phyloP scores from a whole-genome alignment of 2,797 vertebrate species.

The Microctenopoma lineatum region DNA sequence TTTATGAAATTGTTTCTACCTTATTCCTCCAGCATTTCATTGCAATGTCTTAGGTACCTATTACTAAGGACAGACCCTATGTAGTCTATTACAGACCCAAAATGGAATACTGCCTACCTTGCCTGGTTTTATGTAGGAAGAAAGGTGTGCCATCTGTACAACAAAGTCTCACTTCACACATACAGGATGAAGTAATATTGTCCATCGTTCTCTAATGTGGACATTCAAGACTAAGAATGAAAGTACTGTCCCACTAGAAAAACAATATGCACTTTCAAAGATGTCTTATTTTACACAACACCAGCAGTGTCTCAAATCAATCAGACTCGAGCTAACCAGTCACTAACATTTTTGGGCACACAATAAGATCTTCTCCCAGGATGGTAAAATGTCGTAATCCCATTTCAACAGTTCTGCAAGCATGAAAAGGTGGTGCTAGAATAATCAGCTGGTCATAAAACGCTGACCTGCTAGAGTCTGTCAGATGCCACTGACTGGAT shows the following conservation, averaged over 20 bases:
- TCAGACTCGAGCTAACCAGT: not conserved
- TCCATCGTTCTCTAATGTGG: constrained; percentile 10
- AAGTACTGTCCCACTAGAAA: constrained; percentile 13
- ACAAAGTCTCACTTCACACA: constrained; percentile 29
- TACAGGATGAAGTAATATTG: not conserved
- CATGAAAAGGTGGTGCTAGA: constrained; percentile 8
- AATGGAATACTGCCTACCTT: constrained; percentile 28
- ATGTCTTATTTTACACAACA: constrained; percentile 9
- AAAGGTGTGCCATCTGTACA: constrained; percentile 54
- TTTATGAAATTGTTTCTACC: constrained; percentile 51
- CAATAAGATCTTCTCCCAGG: not conserved
- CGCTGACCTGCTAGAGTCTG: constrained; percentile 11
- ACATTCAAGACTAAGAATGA: constrained; percentile 7
- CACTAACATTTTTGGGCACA: not conserved
- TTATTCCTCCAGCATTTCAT: constrained; percentile 42
- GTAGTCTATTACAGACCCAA: constrained; percentile 29
- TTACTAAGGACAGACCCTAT: constrained; percentile 43
- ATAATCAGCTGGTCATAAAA: constrained; percentile 19
- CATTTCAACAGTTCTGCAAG: constrained; percentile 20
- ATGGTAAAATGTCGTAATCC: constrained; percentile 19
- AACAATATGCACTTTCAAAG: constrained; percentile 13
- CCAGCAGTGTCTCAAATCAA: not conserved
- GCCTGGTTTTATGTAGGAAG: constrained; percentile 38
- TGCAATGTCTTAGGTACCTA: constrained; percentile 43
- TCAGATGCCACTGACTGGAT: constrained; percentile 54